Evolutionary conservation across 2,888 invertebrate genomes (phyloP), one percentile per base, ranked within the genome.

Genomic region (Sinhomidia bicolor): DNA sequence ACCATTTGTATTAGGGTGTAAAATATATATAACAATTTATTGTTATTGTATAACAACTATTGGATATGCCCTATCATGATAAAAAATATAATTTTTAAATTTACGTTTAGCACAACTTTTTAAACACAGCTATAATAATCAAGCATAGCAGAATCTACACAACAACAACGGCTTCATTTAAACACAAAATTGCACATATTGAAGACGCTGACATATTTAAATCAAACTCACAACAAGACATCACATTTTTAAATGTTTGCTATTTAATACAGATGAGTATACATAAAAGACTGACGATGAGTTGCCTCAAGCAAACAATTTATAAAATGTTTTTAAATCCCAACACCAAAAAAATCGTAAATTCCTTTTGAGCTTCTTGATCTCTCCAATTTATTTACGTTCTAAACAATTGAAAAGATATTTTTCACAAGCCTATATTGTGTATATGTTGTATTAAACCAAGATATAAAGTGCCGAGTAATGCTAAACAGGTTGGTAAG

Each of bases 221-320:
- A 65, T 7, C 32, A 65, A 32, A 71, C 14, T 36, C 68, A 71
- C 68, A 71, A 71, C 68, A 20, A 7, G 41, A 41, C 68, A 71
- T 71, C 41, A 71, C 68, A 71, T 12, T 57, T 57, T 62, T 23
- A 12, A 62, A 62, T 62, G 7, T 44, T 41, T n/a, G 9, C 17
- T 20, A 12, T 12, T 36, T 71, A 41, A 41, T 9, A 44, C 17
- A 20, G n/a, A 71, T 71, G 68, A 41, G 20, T 36, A 41, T 71
- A 71, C 36, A 32, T 62, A 20, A 17, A 41, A 65, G 32, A 32
- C 47, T 1, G 14, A 71, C 2, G 14, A 32, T 44, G 2, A 41
- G 20, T 41, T 41, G 68, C 68, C 41, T 41, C 41, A 17, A 71
- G 68, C 68, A 71, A 71, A 71, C 68, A 71, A 68, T 71, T 71